Conservation (phyloP, 2,888 invertebrate species). For the Polia nebulosa region DNA sequence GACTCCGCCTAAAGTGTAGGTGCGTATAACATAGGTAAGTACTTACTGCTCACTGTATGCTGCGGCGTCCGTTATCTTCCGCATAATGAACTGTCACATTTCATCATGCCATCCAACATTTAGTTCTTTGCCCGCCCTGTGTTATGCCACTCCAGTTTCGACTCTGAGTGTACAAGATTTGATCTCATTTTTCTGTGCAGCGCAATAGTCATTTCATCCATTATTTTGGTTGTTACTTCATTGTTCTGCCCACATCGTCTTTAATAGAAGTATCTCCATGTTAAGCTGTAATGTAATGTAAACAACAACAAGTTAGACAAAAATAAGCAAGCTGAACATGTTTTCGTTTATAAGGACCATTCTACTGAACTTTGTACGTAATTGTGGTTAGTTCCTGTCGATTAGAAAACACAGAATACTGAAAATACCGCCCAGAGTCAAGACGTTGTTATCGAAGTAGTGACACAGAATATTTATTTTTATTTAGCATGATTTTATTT, state of each 20-base stretch:
- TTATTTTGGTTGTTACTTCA: conserved; percentile 62
- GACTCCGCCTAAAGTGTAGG: conserved; percentile 64
- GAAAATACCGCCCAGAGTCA: neutral
- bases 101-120: conserved; percentile 67
- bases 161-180: conserved; percentile 40
- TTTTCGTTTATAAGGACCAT: conserved; percentile 23
- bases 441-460: no score
- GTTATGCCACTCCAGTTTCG: conserved; percentile 48
- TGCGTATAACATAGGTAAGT: conserved; percentile 63
- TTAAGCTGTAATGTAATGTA: conserved; percentile 61
- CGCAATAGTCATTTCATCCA: conserved; percentile 55
- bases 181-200: conserved; percentile 38
- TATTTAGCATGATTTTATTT: no score
- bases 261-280: conserved; percentile 59
- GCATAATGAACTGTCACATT: conserved; percentile 70
- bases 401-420: neutral
- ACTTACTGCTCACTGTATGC: conserved; percentile 60
- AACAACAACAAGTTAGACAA: conserved; percentile 53
- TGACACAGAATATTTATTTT: no score
- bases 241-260: conserved; percentile 55
- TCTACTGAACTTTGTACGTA: conserved; percentile 7
- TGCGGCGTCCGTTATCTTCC: conserved; percentile 67
- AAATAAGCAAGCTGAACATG: conserved; percentile 37
- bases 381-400: neutral
- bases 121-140: conserved; percentile 58